These are phyloP conservation scores for Passer montanus DNA, from an alignment of 2,113 vertebrate genomes.

Conservation along the genomic window DNA sequence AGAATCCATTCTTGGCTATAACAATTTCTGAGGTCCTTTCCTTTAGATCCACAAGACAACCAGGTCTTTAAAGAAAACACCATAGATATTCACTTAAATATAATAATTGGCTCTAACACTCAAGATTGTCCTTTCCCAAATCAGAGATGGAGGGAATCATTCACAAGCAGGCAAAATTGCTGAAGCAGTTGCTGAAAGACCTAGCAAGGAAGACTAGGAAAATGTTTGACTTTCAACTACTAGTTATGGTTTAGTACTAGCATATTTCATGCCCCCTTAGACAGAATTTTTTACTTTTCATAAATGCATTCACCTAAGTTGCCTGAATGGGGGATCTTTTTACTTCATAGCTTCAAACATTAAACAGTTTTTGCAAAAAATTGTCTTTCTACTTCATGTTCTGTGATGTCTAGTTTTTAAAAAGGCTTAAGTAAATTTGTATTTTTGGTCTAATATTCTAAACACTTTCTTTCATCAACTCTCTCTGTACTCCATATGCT, in stretches of 20 bases:
- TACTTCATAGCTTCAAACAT: neutral
- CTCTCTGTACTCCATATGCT: neutral
- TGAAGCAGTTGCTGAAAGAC: neutral
- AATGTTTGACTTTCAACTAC: neutral
- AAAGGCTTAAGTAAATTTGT: neutral
- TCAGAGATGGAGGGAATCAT: neutral
- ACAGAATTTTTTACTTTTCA: neutral
- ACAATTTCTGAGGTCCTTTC: neutral
- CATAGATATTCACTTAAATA: neutral
- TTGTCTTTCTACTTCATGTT: neutral
- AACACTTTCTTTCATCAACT: neutral
- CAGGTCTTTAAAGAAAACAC: neutral
- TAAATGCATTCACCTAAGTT: neutral
- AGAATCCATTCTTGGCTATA: neutral
- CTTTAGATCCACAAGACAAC: neutral
- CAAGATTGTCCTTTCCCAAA: neutral
- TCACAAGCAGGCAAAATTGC: neutral
- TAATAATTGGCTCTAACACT: neutral
- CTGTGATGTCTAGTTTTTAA: neutral
- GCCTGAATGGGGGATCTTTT: neutral
- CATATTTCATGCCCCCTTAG: neutral
- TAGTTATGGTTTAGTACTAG: neutral
- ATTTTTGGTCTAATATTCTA: neutral
- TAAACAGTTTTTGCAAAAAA: neutral
- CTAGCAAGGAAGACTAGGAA: neutral